Evolutionary conservation across 2,113 vertebrate species (phyloP).

Genomic region (Trinectes maculatus): DNA sequence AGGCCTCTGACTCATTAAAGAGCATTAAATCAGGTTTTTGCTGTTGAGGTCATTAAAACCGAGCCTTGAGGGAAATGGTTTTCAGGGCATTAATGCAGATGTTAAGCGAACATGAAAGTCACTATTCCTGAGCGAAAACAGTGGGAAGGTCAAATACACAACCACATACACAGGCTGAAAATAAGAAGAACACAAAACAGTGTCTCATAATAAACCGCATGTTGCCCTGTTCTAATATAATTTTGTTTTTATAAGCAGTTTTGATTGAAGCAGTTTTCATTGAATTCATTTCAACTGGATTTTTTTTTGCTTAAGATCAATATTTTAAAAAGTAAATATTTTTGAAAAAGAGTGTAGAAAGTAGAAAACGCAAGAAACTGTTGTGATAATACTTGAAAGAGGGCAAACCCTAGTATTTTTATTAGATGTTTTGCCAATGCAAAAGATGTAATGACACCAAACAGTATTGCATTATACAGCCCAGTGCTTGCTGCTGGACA

Average conservation of each 20-base stretch:
- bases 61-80: slow-evolving; percentile 45
- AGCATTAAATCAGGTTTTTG: slow-evolving; percentile 61
- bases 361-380: no score
- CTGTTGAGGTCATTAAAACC: slow-evolving; percentile 57
- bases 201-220: not conserved
- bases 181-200: not conserved
- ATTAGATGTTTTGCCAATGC: no score
- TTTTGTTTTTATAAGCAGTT: not conserved
- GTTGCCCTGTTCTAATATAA: not conserved
- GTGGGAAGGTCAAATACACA: slow-evolving; percentile 41
- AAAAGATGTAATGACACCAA: no score
- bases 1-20: slow-evolving; percentile 54
- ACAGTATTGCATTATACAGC: no score
- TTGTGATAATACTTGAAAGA: no score
- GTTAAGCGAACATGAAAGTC: slow-evolving; percentile 48
- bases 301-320: no score
- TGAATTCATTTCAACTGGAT: no score
- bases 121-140: slow-evolving; percentile 41
- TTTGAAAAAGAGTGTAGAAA: no score
- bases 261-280: no score
- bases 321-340: no score
- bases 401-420: no score
- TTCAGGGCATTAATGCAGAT: slow-evolving; percentile 50
- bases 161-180: slow-evolving; percentile 13
- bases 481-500: not conserved